Percentiles rank a stretch among this genome's conserved stretches.
Evolutionary conservation across 2,113 vertebrate species (phyloP).

Genomic region (Elephantulus edwardii): DNA sequence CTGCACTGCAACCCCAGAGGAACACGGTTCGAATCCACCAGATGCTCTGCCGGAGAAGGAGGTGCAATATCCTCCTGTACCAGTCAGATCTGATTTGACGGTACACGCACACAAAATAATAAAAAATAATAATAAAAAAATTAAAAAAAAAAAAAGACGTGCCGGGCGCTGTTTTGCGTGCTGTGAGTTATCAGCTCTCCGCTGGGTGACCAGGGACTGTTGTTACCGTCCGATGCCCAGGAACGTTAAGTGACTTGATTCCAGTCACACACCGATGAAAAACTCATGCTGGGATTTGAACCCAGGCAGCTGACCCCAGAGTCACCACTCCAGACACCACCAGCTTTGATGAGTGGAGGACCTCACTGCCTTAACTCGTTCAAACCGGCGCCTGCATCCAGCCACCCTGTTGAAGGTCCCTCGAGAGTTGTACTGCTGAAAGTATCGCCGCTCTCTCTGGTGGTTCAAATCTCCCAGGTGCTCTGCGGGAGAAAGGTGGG

Average conservation of each 20-base stretch:
- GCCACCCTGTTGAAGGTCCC: background rate
- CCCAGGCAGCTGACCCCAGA: background rate
- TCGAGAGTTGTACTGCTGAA: no score
- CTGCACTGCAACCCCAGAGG: no score
- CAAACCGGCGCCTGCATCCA: background rate
- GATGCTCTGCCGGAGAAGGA: no score
- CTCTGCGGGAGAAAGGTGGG: no score
- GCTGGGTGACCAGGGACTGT: background rate
- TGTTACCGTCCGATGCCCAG: background rate
- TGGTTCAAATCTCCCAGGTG: no score
- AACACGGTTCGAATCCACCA: no score
- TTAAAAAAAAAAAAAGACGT: no score
- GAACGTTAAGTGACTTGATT: conserved; percentile 62
- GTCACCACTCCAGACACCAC: background rate
- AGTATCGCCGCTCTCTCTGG: no score
- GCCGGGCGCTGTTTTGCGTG: background rate
- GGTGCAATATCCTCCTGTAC: no score
- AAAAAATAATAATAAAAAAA: no score
- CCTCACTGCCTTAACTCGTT: background rate
- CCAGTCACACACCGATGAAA: background rate
- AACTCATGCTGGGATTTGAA: background rate
- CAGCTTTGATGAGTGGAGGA: background rate
- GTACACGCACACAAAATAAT: no score
- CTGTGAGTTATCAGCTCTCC: background rate
- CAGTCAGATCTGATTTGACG: no score